A percentile compares a stretch with the other conserved stretches of the same genome.
These are phyloP conservation scores for Naso thynnoides DNA, from an alignment of 2,797 vertebrate genomes.

Conservation along the genomic window DNA sequence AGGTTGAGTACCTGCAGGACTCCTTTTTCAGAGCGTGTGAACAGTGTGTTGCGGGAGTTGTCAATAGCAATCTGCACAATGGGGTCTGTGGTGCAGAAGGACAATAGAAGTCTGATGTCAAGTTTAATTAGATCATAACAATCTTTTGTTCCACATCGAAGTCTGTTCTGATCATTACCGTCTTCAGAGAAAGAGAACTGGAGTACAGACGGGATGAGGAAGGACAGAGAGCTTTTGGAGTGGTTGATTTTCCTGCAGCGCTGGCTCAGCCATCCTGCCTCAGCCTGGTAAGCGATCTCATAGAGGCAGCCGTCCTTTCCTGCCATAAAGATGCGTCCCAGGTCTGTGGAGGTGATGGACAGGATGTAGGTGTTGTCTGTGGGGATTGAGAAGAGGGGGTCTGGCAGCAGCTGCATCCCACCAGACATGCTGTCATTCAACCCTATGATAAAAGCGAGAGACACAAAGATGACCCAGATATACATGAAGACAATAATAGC, in stretches of 20 bases:
- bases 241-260: conserved; percentile 98
- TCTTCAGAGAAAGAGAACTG: conserved; percentile 98
- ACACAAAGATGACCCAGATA: conserved; percentile 18
- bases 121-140: conserved; percentile 1
- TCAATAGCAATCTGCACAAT: conserved; percentile 96
- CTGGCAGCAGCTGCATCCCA: conserved; percentile 96
- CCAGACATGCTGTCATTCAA: conserved; percentile 96
- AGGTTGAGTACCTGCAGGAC: conserved; percentile 90
- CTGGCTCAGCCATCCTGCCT: conserved; percentile 98
- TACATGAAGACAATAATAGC: too few relatives aligned
- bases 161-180: conserved; percentile 81
- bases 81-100: conserved; percentile 86
- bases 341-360: conserved; percentile 92
- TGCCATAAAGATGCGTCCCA: conserved; percentile 95
- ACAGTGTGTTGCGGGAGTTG: conserved; percentile 93
- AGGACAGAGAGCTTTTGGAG: conserved; percentile 94
- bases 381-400: conserved; percentile 96
- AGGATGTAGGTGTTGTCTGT: conserved; percentile 97
- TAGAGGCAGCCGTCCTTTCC: conserved; percentile 98
- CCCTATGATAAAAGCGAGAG: conserved; percentile 45
- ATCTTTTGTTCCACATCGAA: neutral
- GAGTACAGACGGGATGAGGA: conserved; percentile 94
- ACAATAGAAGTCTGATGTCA: neutral
- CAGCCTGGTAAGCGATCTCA: conserved; percentile 97
- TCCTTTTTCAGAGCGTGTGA: conserved; percentile 96